Conservation (phyloP, 2,888 invertebrate species). For the Dichetophora obliterata region DNA sequence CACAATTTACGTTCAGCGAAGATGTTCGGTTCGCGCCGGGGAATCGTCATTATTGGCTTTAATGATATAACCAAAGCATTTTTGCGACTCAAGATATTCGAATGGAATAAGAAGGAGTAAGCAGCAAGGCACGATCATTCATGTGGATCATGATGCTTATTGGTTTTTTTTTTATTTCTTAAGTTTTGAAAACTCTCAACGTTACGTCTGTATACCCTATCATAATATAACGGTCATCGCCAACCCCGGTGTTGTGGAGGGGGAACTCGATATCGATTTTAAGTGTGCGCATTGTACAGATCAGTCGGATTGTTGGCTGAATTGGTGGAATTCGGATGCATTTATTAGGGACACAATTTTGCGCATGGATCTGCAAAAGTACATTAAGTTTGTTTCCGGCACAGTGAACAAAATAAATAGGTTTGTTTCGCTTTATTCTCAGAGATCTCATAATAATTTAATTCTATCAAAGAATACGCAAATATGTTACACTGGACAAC, state of each 20-base stretch:
- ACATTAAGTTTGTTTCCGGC: conserved; percentile 56
- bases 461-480: conserved; percentile 45
- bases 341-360: conserved; percentile 55
- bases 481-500: conserved; percentile 50
- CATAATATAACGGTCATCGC: conserved; percentile 57
- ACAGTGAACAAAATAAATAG: conserved; percentile 52
- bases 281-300: conserved; percentile 49
- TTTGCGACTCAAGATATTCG: conserved; percentile 57
- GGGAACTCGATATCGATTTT: conserved; percentile 55
- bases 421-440: conserved; percentile 40
- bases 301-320: conserved; percentile 51
- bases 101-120: conserved; percentile 58
- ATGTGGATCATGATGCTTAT: background rate
- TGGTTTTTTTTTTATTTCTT: background rate
- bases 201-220: conserved; percentile 53
- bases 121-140: background rate
- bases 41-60: conserved; percentile 59
- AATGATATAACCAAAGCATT: conserved; percentile 57
- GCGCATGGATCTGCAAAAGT: conserved; percentile 58
- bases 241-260: conserved; percentile 54
- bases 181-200: conserved; percentile 41
- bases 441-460: too few relatives aligned
- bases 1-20: conserved; percentile 53
- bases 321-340: conserved; percentile 48
- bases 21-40: conserved; percentile 49